phyloP scores from a whole-genome alignment of 2,888 invertebrate species.

The Magallana nippona region DNA sequence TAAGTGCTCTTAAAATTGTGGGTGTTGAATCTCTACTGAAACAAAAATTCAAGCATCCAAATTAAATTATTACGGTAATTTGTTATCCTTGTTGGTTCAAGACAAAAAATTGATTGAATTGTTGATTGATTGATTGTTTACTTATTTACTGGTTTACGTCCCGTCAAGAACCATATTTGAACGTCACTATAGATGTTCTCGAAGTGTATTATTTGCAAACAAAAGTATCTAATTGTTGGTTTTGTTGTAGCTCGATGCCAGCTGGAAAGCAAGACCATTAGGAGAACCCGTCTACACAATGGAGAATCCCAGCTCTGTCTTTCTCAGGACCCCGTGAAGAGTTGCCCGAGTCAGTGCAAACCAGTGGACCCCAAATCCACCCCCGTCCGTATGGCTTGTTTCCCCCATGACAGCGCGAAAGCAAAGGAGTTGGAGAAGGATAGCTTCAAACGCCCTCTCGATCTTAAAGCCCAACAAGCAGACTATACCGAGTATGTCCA shows the following conservation, averaged over 20 bases:
- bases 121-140: no score
- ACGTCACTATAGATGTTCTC: no score
- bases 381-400: constrained; percentile 52
- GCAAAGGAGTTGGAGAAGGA: constrained; percentile 36
- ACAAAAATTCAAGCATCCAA: no score
- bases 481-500: constrained; percentile 31
- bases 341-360: constrained; percentile 51
- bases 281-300: constrained; percentile 6
- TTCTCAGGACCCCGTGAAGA: constrained; percentile 55
- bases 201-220: background rate
- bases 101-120: no score
- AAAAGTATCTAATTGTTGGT: background rate
- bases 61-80: background rate
- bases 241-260: constrained; percentile 19
- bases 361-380: constrained; percentile 43
- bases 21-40: background rate
- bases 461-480: constrained; percentile 40
- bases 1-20: constrained; percentile 22
- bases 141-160: no score
- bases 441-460: constrained; percentile 47
- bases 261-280: constrained; percentile 6
- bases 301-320: constrained; percentile 52
- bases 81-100: no score
- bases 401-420: constrained; percentile 32
- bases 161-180: no score